A percentile compares a stretch with the other conserved stretches of the same genome.
phyloP scores from a whole-genome alignment of 2,797 vertebrate genomes.

The Dendrocincla tyrannina region DNA sequence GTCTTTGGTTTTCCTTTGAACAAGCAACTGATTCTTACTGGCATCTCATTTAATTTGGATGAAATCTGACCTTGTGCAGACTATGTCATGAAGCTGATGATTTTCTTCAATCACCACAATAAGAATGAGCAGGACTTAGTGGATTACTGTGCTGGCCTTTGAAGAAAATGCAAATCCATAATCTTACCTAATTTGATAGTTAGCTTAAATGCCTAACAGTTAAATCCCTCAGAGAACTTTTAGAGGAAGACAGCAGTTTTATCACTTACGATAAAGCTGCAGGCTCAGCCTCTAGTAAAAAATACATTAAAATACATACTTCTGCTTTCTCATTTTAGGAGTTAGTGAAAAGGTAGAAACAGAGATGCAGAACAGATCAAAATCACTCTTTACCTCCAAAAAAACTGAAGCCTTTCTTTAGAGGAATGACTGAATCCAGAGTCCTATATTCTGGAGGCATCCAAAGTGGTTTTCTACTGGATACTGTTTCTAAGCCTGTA shows the following conservation, averaged over 20 bases:
- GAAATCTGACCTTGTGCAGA: not conserved
- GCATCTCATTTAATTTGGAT: not conserved
- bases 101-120: not conserved
- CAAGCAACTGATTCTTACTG: not conserved
- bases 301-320: not conserved
- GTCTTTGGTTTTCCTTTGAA: not conserved
- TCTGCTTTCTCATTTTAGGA: not conserved
- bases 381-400: not conserved
- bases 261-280: not conserved
- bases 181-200: not conserved
- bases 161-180: conserved; percentile 34
- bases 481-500: not conserved
- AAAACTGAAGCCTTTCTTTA: not conserved
- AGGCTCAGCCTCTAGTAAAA: not conserved
- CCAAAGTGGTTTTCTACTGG: not conserved
- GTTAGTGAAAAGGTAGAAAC: not conserved
- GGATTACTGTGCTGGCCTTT: not conserved
- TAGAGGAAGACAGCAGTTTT: not conserved
- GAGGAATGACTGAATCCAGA: not conserved
- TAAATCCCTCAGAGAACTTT: not conserved
- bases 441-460: not conserved
- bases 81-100: not conserved
- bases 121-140: not conserved
- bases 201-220: not conserved
- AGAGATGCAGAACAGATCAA: not conserved